Conservation (phyloP, 2,797 vertebrate species). For the Pempheris klunzingeri region DNA sequence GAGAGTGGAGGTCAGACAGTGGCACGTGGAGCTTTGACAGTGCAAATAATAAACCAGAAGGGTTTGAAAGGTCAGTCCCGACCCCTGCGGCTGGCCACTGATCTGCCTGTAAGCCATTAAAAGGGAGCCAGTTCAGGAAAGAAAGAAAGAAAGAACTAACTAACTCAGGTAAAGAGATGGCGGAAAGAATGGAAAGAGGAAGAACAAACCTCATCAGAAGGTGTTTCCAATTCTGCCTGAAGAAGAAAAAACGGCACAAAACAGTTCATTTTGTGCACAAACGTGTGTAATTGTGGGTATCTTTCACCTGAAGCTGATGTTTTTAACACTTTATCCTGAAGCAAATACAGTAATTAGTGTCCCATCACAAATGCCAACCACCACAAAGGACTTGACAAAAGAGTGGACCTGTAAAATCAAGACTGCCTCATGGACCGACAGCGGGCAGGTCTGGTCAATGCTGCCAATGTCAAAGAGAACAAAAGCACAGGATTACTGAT, state of each 20-base stretch:
- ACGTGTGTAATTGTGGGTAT: not conserved
- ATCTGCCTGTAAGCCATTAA: slow-evolving; percentile 73
- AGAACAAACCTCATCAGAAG: not conserved
- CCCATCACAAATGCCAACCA: slow-evolving; percentile 61
- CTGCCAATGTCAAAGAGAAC: slow-evolving; percentile 50
- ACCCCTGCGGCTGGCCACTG: slow-evolving; percentile 70
- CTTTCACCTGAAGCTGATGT: slow-evolving; percentile 42
- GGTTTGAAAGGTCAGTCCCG: slow-evolving; percentile 71
- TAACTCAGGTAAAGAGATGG: too few species aligned
- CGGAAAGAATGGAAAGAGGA: not conserved
- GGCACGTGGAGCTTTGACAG: slow-evolving; percentile 62
- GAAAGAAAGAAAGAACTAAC: not conserved
- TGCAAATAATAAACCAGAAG: slow-evolving; percentile 70
- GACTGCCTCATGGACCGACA: slow-evolving; percentile 32
- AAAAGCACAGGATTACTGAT: slow-evolving; percentile 53
- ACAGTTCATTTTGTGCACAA: slow-evolving; percentile 3
- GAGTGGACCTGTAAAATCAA: slow-evolving; percentile 34
- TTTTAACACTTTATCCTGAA: slow-evolving; percentile 41
- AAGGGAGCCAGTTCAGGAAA: slow-evolving; percentile 46
- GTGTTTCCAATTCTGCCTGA: not conserved
- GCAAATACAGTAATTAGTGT: slow-evolving; percentile 55
- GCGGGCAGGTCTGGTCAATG: slow-evolving; percentile 56
- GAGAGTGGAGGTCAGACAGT: slow-evolving; percentile 62
- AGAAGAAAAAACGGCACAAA: slow-evolving; percentile 5
- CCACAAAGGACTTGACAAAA: slow-evolving; percentile 54